These are phyloP conservation scores for Nipponacmea schrenckii DNA, from an alignment of 2,888 invertebrate species.

Conservation along the genomic window DNA sequence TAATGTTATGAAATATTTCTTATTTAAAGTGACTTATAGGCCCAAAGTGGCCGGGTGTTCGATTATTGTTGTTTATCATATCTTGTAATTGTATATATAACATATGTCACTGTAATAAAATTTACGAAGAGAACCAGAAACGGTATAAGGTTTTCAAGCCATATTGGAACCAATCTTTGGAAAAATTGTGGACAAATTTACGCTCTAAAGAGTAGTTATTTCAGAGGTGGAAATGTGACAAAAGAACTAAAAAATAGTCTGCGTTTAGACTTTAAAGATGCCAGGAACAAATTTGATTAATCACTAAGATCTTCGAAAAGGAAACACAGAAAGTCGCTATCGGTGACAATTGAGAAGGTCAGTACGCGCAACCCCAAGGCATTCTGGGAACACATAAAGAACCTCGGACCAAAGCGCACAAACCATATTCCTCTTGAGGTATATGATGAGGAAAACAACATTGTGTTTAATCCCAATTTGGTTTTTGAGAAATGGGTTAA, in stretches of 20 bases:
- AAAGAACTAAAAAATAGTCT: background rate
- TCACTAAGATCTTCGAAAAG: background rate
- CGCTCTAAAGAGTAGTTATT: background rate
- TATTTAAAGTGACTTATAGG: too few species aligned
- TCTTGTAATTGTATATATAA: too few species aligned
- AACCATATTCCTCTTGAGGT: too few species aligned
- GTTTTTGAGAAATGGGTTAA: too few species aligned
- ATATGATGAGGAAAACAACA: too few species aligned
- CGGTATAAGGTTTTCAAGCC: background rate
- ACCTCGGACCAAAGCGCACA: background rate
- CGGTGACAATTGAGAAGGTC: background rate
- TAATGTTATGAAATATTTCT: too few species aligned
- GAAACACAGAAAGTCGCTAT: background rate
- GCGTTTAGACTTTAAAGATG: background rate
- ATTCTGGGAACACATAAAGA: background rate
- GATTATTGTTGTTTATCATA: too few species aligned
- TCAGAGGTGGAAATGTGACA: background rate
- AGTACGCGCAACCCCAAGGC: background rate
- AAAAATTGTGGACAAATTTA: background rate
- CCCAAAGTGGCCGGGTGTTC: too few species aligned
- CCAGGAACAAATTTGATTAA: background rate
- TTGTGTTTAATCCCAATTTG: too few species aligned
- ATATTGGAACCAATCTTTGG: background rate
- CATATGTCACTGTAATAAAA: too few species aligned
- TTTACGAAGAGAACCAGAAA: background rate